Evolutionary conservation across 2,113 vertebrate genomes (phyloP), one percentile per base, ranked within the genome.

Genomic region (Clarias batrachus): DNA sequence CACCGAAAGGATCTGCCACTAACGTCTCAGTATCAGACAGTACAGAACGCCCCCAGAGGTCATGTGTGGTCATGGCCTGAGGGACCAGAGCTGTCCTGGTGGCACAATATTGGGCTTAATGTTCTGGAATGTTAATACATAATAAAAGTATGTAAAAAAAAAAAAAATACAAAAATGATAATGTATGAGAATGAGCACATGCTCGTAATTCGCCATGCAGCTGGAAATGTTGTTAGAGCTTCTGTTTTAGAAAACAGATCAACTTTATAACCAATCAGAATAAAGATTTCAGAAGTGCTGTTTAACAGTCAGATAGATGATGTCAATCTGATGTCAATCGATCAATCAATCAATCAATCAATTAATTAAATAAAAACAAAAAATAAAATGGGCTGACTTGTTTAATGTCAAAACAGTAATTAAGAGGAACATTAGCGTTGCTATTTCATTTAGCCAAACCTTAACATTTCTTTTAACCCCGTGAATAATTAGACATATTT

Each of bases 361-460:
- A 82, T 48, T 1, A 48, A 65, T 0, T 37, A 4, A 81, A 3
- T 10, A 59, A 57, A 59, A 81, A 86, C 57, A 84, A 27, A 74
- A 74, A 41, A 17, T 27, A 60, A 30, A 37, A 41, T 14, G 37
- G 27, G 80, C 27, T 71, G 11, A 84, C 76, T 84, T 84, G 48
- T 87, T 81, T 63, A 82, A 37, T 65, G 37, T 70, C 68, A 19
- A n/a, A 68, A 13, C 30, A 21, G 85, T 84, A 87, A 77, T 86
- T 77, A 86, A 73, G 59, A 81, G 54, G 65, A 21, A 80, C 27
- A 81, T 19, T 66, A 14, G 3, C 27, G 62, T 54, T 71, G 7
- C 68, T 41, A 71, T 65, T 87, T 86, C 57, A 81, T 84, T 86
- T 81, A 59, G 70, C 48, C 76, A 2, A 27, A 82, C 27, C 33